A percentile compares a stretch with the other conserved stretches of the same genome.
phyloP scores from a whole-genome alignment of 2,113 vertebrate genomes.

The Hypomesus transpacificus region DNA sequence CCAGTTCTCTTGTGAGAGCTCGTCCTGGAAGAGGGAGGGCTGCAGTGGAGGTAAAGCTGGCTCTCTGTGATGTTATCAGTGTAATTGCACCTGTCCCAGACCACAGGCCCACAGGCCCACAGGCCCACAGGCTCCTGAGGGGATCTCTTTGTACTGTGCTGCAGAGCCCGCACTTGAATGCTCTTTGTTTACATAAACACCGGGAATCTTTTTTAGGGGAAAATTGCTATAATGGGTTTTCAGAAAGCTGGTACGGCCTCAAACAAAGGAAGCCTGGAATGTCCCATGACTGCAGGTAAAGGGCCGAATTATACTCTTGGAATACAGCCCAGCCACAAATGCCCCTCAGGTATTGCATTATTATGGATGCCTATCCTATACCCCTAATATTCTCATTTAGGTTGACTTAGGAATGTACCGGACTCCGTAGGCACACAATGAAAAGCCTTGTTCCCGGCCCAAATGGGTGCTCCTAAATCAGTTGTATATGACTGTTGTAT shows the following conservation, averaged over 20 bases:
- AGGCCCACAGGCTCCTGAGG: slow-evolving; percentile 61
- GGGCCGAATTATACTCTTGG: slow-evolving; percentile 38
- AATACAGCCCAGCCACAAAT: slow-evolving; percentile 31
- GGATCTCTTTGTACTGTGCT: slow-evolving; percentile 69
- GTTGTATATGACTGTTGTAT: no score
- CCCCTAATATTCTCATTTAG: slow-evolving; percentile 29
- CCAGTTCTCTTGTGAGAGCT: slow-evolving; percentile 20
- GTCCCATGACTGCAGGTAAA: slow-evolving; percentile 57
- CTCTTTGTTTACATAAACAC: slow-evolving; percentile 76
- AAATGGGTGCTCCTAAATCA: background rate
- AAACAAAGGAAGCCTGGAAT: slow-evolving; percentile 54
- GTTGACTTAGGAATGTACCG: slow-evolving; percentile 38
- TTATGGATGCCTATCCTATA: slow-evolving; percentile 36
- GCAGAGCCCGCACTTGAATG: slow-evolving; percentile 65
- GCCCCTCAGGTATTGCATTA: slow-evolving; percentile 37
- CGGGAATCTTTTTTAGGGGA: slow-evolving; percentile 55
- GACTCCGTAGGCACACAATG: slow-evolving; percentile 40
- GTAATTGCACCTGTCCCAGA: slow-evolving; percentile 77
- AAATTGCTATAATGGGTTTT: slow-evolving; percentile 69
- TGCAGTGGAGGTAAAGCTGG: slow-evolving; percentile 56
- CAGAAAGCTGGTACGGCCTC: slow-evolving; percentile 49
- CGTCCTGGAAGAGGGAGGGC: slow-evolving; percentile 36
- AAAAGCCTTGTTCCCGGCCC: slow-evolving; percentile 38
- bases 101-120: slow-evolving; percentile 56
- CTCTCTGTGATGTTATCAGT: slow-evolving; percentile 72